Conservation (phyloP, 2,888 invertebrate species). For the Chaitophorus viminalis region DNA sequence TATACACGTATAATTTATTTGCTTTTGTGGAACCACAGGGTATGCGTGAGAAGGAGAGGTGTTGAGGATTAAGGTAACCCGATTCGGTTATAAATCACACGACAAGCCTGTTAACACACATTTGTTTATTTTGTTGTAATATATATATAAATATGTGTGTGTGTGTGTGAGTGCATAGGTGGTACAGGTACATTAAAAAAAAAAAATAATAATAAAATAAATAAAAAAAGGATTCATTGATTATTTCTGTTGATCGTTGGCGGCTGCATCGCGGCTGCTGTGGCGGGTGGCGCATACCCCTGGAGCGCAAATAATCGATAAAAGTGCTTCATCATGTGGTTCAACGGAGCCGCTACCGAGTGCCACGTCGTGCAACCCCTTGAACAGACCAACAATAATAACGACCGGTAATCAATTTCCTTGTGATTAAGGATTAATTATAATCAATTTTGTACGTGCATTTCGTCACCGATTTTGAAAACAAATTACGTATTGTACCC, state of each 20-base stretch:
- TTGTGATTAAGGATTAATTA: constrained; percentile 2
- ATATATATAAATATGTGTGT: not conserved
- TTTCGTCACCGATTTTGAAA: not conserved
- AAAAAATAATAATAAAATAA: not conserved
- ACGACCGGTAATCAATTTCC: constrained; percentile 45
- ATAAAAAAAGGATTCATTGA: constrained; percentile 44
- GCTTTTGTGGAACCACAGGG: not conserved
- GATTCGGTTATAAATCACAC: not conserved
- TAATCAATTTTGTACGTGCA: not conserved
- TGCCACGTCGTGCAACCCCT: not conserved
- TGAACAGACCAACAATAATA: not conserved
- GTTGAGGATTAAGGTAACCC: not conserved
- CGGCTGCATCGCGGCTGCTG: not conserved
- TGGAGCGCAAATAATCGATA: constrained; percentile 43
- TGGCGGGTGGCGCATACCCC: constrained; percentile 6
- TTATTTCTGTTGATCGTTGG: not conserved
- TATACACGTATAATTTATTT: not conserved
- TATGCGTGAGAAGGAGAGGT: not conserved
- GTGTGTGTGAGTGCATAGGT: too few relatives aligned
- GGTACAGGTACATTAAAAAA: not conserved
- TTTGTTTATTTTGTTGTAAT: constrained; percentile 36
- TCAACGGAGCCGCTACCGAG: constrained; percentile 36
- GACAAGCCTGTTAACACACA: constrained; percentile 19
- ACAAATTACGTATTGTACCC: not conserved
- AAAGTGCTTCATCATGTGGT: constrained; percentile 50